A percentile compares a stretch with the other conserved stretches of the same genome.
These are phyloP conservation scores for Zelleria hepariella DNA, from an alignment of 2,888 invertebrate species.

Conservation along the genomic window DNA sequence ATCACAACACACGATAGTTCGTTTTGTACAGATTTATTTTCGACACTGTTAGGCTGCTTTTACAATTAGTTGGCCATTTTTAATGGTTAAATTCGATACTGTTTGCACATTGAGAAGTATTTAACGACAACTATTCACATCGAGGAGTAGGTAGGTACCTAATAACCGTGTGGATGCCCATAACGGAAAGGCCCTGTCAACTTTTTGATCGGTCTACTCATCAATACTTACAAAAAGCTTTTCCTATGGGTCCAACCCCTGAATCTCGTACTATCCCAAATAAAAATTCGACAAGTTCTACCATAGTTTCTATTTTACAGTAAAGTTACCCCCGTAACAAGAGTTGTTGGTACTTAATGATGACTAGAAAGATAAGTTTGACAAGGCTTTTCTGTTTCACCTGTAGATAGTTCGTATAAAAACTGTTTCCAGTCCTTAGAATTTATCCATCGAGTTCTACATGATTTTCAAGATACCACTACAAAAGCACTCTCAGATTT, in stretches of 20 bases:
- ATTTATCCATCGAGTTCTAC: background rate
- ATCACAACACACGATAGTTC: constrained; percentile 55
- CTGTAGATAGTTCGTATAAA: background rate
- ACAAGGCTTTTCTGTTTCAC: background rate
- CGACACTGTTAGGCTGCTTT: constrained; percentile 66
- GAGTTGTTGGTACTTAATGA: no score
- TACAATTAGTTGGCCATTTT: constrained; percentile 57
- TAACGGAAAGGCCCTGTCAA: no score
- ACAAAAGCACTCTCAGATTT: background rate
- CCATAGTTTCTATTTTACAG: no score
- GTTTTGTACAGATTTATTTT: constrained; percentile 71
- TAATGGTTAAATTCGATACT: constrained; percentile 57
- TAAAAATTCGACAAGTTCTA: no score
- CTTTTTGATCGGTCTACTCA: no score
- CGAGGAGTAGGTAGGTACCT: background rate
- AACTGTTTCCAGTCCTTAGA: background rate
- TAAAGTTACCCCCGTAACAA: no score
- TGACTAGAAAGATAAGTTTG: no score
- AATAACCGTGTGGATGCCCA: background rate
- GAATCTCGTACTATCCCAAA: no score
- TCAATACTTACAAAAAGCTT: no score
- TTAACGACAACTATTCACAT: background rate
- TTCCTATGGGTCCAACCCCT: no score
- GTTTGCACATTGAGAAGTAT: constrained; percentile 39
- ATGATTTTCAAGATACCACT: background rate